A percentile compares a stretch with the other conserved stretches of the same genome.
Evolutionary conservation across 2,888 invertebrate species (phyloP).

Genomic region (Aleiodes alternator): DNA sequence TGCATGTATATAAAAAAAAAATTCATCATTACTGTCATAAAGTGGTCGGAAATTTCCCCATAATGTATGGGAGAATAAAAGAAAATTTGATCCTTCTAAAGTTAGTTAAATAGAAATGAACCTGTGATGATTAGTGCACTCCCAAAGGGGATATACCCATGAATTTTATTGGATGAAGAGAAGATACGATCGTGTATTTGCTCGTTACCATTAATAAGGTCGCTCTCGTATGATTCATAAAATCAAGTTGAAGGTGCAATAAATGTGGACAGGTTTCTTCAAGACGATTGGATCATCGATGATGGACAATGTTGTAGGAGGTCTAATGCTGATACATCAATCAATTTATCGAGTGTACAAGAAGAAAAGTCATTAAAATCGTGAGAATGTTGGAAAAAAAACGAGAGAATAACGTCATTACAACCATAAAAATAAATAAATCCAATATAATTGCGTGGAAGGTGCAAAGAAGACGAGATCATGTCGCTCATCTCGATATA

Average conservation of each 20-base stretch:
- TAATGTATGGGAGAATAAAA: not conserved
- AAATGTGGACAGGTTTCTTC: constrained; percentile 21
- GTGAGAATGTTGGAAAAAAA: not conserved
- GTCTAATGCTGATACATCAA: not conserved
- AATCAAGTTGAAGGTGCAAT: constrained; percentile 26
- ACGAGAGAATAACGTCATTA: constrained; percentile 1
- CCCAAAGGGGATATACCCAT: not conserved
- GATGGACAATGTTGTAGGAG: constrained; percentile 26
- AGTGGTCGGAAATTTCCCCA: not conserved
- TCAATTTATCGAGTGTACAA: not conserved
- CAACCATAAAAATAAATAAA: constrained; percentile 33
- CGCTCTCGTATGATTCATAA: constrained; percentile 1
- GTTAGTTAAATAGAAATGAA: constrained; percentile 1
- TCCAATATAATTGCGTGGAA: constrained; percentile 26
- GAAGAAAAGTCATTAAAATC: constrained; percentile 10
- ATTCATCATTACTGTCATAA: constrained; percentile 23
- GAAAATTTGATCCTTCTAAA: not conserved
- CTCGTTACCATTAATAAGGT: constrained; percentile 32
- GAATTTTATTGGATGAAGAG: constrained; percentile 22
- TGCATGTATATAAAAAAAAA: constrained; percentile 19
- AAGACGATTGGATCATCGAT: constrained; percentile 12
- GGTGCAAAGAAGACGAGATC: constrained; percentile 32
- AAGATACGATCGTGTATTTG: constrained; percentile 18
- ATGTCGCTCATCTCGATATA: constrained; percentile 30
- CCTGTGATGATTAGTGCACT: not conserved